Percentiles rank a stretch among this genome's conserved stretches.
Conservation (phyloP, 92 coral and sea anemone species). For the Porites cylindrica region DNA sequence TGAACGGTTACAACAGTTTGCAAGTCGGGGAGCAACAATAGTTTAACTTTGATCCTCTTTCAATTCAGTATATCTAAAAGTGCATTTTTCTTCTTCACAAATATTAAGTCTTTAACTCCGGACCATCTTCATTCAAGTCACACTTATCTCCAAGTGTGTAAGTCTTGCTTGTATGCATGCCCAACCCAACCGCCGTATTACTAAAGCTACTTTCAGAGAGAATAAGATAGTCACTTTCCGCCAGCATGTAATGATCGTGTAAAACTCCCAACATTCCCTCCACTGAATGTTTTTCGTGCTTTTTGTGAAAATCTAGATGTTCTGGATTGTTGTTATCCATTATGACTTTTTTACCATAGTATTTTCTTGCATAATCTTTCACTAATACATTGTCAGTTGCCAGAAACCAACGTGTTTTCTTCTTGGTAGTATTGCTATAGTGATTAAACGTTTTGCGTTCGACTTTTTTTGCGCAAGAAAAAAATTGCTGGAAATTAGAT, state of each 20-base stretch:
- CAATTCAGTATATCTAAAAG: no score
- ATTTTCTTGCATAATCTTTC: conserved; percentile 31
- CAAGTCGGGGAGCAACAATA: no score
- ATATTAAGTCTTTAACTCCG: no score
- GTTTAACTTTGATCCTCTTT: no score
- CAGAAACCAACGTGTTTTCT: conserved; percentile 34
- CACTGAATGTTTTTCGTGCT: conserved; percentile 39
- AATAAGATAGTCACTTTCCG: conserved; percentile 72
- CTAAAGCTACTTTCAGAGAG: conserved; percentile 68
- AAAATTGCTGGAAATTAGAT: conserved; percentile 35
- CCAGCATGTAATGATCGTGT: conserved; percentile 58
- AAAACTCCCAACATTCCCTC: conserved; percentile 68
- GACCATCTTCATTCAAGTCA: neutral
- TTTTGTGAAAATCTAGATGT: conserved; percentile 56
- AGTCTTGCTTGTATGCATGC: conserved; percentile 34
- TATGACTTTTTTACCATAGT: conserved; percentile 7
- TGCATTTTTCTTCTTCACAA: no score
- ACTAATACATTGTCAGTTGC: conserved; percentile 54
- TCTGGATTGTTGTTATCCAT: conserved; percentile 40
- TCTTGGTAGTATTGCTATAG: neutral
- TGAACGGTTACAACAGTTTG: no score
- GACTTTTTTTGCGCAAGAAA: conserved; percentile 54
- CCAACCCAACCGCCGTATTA: conserved; percentile 61
- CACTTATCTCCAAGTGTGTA: conserved; percentile 57
- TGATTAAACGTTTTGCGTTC: conserved; percentile 21